Conservation (phyloP, 2,113 vertebrate genomes). For the Perccottus glenii region DNA sequence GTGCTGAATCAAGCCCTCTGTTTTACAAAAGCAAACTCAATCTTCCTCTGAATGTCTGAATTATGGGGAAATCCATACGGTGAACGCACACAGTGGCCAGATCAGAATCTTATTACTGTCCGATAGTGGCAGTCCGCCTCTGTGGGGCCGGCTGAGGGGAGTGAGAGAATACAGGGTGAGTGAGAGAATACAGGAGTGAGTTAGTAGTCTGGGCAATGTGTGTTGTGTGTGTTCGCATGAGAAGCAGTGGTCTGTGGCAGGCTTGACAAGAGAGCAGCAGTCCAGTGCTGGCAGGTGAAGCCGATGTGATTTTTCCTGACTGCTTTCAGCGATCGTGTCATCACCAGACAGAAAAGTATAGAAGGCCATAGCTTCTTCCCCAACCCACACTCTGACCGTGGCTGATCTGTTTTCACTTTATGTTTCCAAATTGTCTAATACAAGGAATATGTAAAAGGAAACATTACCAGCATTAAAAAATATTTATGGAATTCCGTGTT, state of each 20-base stretch:
- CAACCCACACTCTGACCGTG: no score
- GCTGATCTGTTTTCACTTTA: background rate
- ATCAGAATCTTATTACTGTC: conserved; percentile 72
- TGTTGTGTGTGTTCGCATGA: conserved; percentile 35
- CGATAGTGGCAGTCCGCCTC: conserved; percentile 46
- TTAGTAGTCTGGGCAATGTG: conserved; percentile 28
- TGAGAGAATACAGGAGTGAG: no score
- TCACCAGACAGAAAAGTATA: conserved; percentile 49
- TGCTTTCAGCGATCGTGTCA: conserved; percentile 58
- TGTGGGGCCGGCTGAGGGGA: conserved; percentile 31
- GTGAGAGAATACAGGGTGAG: conserved; percentile 39
- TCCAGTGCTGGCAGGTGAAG: conserved; percentile 64
- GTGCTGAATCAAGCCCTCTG: conserved; percentile 50
- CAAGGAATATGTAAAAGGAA: background rate
- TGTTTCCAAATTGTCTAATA: background rate
- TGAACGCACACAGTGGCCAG: conserved; percentile 37
- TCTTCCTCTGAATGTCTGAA: conserved; percentile 64
- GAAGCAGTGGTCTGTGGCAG: conserved; percentile 58
- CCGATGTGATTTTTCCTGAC: conserved; percentile 60
- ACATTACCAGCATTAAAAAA: background rate
- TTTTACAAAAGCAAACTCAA: conserved; percentile 72
- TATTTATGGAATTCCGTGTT: background rate
- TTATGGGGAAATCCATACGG: conserved; percentile 69
- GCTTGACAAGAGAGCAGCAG: conserved; percentile 61
- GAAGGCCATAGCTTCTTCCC: background rate